Evolutionary conservation across 2,113 vertebrate species (phyloP), one percentile per base, ranked within the genome.

Genomic region (Microtus pennsylvanicus): DNA sequence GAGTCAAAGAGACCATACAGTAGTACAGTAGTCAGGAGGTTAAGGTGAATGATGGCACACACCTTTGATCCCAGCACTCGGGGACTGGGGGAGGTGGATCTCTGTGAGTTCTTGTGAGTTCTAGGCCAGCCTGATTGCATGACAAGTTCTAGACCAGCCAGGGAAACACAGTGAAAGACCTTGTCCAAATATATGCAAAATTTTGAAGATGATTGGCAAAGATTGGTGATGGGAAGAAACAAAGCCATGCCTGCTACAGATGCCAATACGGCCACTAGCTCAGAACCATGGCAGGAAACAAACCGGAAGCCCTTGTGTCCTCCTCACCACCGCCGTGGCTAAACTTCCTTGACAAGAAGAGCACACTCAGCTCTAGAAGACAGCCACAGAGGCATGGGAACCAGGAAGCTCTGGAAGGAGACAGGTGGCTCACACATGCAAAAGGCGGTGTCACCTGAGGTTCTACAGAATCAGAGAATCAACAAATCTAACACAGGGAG

Each of bases 281-380:
- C 76, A 88, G 38, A 47, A 4, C 1, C 11, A 0, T 2, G 58
- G 75, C 22, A 33, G 45, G 33, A 86, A 52, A n/a, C 7, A 22
- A 47, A 5, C 17, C 33, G 47, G 22, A 24, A 5, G 14, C 8
- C 52, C 61, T n/a, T 24, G 12, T 14, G 11, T 75, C 77, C 35
- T 75, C 82, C 35, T 30, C 3, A n/a, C 19, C 55, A 86, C 10
- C 30, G n/a, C 63, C 28, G 17, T 42, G 1, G 0, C 69, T 7
- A 2, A 50, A 63, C 33, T 35, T 42, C 24, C 17, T 19, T 81
- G 1, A 0, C 0, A 5, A 38, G 11, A 26, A 0, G 11, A 30
- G 21, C 19, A 3, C 11, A 45, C 42, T 45, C 42, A 45, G 42
- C 55, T 21, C 6, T 28, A 1, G 45, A n/a, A 81, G 42, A 47